phyloP scores from a whole-genome alignment of 2,113 vertebrate genomes.

The Paedocypris sp. region DNA sequence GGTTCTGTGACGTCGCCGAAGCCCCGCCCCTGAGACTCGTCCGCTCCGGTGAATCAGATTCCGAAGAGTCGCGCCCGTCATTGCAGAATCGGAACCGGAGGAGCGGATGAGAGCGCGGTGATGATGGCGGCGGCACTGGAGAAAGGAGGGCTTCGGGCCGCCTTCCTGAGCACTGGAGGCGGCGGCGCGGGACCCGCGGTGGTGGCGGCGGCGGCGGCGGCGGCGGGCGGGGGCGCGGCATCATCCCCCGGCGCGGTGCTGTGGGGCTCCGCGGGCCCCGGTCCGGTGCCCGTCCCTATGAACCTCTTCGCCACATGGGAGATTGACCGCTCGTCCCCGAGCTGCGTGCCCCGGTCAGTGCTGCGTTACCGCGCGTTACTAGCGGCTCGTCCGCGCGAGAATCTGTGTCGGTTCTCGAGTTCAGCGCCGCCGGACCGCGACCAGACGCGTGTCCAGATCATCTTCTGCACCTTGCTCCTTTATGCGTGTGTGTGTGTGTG shows the following conservation, averaged over 20 bases:
- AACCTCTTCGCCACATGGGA: constrained; percentile 73
- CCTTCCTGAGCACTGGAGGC: constrained; percentile 61
- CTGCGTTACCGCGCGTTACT: too few relatives aligned
- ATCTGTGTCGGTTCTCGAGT: constrained; percentile 36
- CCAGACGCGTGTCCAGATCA: too few relatives aligned
- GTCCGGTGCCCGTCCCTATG: constrained; percentile 61
- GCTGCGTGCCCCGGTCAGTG: constrained; percentile 64
- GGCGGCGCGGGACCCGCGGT: constrained; percentile 49
- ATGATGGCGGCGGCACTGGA: constrained; percentile 69
- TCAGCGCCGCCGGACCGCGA: too few relatives aligned
- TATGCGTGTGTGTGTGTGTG: neutral
- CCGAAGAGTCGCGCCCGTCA: neutral
- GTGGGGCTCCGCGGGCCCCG: constrained; percentile 38
- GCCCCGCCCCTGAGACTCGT: neutral
- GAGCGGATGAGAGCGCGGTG: constrained; percentile 21
- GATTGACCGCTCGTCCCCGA: constrained; percentile 67
- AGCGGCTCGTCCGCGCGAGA: neutral
- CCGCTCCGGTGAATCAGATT: neutral
- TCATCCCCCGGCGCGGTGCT: constrained; percentile 45
- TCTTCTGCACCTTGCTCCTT: too few relatives aligned
- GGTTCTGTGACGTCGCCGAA: neutral
- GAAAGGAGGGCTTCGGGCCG: constrained; percentile 63
- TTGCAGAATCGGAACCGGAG: neutral
- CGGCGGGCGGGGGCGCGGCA: constrained; percentile 47
- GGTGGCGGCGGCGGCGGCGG: constrained; percentile 38